A percentile compares a stretch with the other conserved stretches of the same genome.
These are phyloP conservation scores for Mus musculus DNA, from an alignment of 2,113 vertebrate species.

Conservation along the genomic window DNA sequence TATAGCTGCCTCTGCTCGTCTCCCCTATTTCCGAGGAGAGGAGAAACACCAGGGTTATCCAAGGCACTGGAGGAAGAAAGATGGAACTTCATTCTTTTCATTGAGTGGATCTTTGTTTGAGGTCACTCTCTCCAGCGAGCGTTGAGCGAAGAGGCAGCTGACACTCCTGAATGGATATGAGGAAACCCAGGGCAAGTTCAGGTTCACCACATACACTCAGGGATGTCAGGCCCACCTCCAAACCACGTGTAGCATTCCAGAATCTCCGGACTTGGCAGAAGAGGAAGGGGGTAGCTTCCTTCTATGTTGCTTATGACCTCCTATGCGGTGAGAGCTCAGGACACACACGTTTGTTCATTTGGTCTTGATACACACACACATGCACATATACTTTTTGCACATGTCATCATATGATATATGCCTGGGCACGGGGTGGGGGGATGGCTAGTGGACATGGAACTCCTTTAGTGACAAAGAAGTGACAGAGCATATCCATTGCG, in stretches of 20 bases:
- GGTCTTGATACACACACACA: neutral
- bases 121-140: neutral
- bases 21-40: neutral
- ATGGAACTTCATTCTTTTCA: conserved; percentile 35
- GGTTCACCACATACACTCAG: conserved; percentile 79
- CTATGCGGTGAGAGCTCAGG: rapidly evolving
- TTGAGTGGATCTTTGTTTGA: neutral
- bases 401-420: neutral
- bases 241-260: neutral
- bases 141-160: conserved; percentile 45
- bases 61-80: neutral
- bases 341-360: rapidly evolving
- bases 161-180: conserved; percentile 78
- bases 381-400: too few species aligned
- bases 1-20: neutral
- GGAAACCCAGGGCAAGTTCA: conserved; percentile 78
- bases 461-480: neutral
- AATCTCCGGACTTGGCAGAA: conserved; percentile 33
- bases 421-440: neutral
- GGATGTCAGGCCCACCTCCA: conserved; percentile 70
- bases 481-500: neutral
- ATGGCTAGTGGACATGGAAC: neutral
- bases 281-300: neutral
- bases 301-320: neutral
- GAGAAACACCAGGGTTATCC: neutral